Percentiles rank a stretch among this genome's conserved stretches.
Evolutionary conservation across 2,797 vertebrate genomes (phyloP).

Genomic region (Falco novaeseelandiae): DNA sequence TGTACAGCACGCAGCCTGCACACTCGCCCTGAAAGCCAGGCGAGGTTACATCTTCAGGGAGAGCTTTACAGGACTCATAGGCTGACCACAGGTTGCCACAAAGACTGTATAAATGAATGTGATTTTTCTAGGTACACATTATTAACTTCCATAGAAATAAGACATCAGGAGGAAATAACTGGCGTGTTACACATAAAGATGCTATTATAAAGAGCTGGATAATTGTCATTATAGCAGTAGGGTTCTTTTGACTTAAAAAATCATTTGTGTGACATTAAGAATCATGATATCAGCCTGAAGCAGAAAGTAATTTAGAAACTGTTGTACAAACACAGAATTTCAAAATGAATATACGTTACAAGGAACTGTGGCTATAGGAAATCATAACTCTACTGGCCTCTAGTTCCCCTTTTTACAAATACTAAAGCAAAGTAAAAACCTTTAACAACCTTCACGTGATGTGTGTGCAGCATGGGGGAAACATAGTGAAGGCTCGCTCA

Average conservation of each 20-base stretch:
- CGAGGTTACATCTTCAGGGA: neutral
- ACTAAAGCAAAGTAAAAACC: neutral
- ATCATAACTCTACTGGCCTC: neutral
- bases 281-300: neutral
- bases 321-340: neutral
- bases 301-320: neutral
- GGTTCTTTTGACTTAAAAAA: neutral
- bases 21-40: neutral
- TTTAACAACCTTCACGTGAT: neutral
- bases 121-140: neutral
- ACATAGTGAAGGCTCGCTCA: neutral
- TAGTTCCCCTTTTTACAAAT: neutral
- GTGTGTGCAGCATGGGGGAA: neutral
- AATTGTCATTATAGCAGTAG: neutral
- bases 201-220: neutral
- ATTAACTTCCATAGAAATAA: neutral
- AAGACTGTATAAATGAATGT: neutral
- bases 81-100: neutral
- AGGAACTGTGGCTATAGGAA: neutral
- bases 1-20: accelerated
- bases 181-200: neutral
- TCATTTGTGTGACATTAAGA: neutral
- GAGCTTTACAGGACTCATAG: neutral
- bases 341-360: neutral
- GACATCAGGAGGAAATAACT: neutral